These are phyloP conservation scores for Orchestia grillus DNA, from an alignment of 1,140 invertebrate genomes.

Conservation along the genomic window DNA sequence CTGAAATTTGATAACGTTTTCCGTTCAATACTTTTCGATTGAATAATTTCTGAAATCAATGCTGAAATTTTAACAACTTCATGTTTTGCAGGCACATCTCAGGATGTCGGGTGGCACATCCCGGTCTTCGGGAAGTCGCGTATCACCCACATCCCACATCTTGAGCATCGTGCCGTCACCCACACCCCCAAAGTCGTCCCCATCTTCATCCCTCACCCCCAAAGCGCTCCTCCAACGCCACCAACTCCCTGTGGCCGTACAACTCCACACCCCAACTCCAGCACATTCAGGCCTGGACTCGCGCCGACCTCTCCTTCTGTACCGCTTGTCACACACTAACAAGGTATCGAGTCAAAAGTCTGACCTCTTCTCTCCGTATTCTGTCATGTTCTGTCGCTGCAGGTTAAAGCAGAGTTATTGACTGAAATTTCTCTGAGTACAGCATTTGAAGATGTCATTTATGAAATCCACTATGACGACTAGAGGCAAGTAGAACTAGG, in stretches of 20 bases:
- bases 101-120: slow-evolving; percentile 33
- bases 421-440: no score
- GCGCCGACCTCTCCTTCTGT: not conserved
- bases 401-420: no score
- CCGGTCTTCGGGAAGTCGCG: not conserved
- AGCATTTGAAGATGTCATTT: no score
- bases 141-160: slow-evolving; percentile 23
- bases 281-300: not conserved
- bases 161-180: slow-evolving; percentile 10
- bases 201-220: not conserved
- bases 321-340: not conserved
- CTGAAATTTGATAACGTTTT: no score
- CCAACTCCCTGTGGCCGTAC: slow-evolving; percentile 4
- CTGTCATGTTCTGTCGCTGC: no score
- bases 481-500: no score
- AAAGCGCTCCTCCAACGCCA: slow-evolving; percentile 27
- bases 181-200: not conserved
- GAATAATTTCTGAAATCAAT: not conserved
- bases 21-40: no score
- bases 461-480: no score
- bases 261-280: slow-evolving; percentile 24
- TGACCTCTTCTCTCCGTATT: no score
- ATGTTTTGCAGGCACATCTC: not conserved
- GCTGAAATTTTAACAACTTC: not conserved
- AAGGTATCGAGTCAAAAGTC: not conserved